Percentiles rank a stretch among this genome's conserved stretches.
Conservation (phyloP, 2,113 vertebrate genomes). For the Ailurus styani region DNA sequence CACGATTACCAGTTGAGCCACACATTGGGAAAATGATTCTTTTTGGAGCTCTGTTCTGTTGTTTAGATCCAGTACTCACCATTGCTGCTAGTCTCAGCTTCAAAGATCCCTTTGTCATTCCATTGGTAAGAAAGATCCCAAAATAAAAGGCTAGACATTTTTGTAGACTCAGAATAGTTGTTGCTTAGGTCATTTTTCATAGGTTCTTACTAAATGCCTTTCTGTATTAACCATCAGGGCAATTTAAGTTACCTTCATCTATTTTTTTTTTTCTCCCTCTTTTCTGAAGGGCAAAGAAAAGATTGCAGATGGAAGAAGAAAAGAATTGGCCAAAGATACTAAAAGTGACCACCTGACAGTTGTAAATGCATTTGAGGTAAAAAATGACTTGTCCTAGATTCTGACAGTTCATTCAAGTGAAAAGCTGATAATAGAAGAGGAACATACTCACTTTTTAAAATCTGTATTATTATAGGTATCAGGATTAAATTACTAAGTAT, state of each 20-base stretch:
- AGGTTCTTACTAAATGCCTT: not conserved
- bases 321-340: slow-evolving; percentile 88
- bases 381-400: not conserved
- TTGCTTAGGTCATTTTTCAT: not conserved
- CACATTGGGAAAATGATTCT: slow-evolving; percentile 99
- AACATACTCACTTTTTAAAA: not conserved
- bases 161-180: not conserved
- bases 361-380: slow-evolving; percentile 93
- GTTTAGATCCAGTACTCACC: slow-evolving; percentile 94
- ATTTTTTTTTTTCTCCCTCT: not conserved
- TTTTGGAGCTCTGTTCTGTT: slow-evolving; percentile 95
- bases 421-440: not conserved
- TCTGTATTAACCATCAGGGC: not conserved
- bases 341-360: slow-evolving; percentile 97
- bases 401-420: not conserved
- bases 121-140: slow-evolving; percentile 86
- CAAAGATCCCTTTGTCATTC: slow-evolving; percentile 98
- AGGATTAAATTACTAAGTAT: not conserved
- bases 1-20: slow-evolving; percentile 94
- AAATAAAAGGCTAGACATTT: not conserved
- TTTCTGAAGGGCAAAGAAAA: slow-evolving; percentile 94
- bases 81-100: slow-evolving; percentile 99
- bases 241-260: not conserved
- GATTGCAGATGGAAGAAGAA: slow-evolving; percentile 93
- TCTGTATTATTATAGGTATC: not conserved